Evolutionary conservation across 2,888 invertebrate species (phyloP), one percentile per base, ranked within the genome.

Genomic region (Coleophora flavipennella): DNA sequence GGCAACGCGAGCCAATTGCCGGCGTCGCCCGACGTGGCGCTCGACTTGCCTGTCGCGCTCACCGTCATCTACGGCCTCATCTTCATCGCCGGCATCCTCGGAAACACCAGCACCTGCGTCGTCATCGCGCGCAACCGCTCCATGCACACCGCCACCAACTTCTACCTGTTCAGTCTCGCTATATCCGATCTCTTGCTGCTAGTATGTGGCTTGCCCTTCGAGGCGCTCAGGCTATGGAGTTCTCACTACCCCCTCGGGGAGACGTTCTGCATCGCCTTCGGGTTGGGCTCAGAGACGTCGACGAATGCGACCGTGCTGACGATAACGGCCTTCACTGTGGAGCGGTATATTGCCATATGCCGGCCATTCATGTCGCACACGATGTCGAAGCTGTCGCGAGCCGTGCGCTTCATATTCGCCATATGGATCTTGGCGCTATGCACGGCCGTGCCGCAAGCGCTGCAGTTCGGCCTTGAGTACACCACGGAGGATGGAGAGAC

Each of bases 271-370:
- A 86, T 93, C 9, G 72, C 91, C 9, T 83, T 89, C 48, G 92
- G 92, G 7, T 87, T 95, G 36, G 90, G 93, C 0, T 92, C 95
- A 0, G 96, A 96, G 72, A 93, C 93, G n/a, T 91, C 92, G 0
- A 91, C 92, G 13, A 93, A 93, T 62, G 93, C 94, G 0, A 95
- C 95, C 0, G 94, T 96, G 1, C 73, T 93, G 45, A 93, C 92
- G 9, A 96, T 96, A 57, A 94, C 94, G 0, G 94, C 94, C 2
- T 96, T 96, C 69, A 96, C 92, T 0, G 90, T 95, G 10, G 96
- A 96, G 69, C 87, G 96, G 45, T 96, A 94, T 65, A 90, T 94
- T 29, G 94, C 94, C 4, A 94, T 95, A 53, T 94, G 94, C 59
- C 91, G 93, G 61, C 96, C 96, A 0, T 93, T 96, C 57, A 85